phyloP scores from a whole-genome alignment of 2,888 invertebrate species.

The Exocentrus adspersus region DNA sequence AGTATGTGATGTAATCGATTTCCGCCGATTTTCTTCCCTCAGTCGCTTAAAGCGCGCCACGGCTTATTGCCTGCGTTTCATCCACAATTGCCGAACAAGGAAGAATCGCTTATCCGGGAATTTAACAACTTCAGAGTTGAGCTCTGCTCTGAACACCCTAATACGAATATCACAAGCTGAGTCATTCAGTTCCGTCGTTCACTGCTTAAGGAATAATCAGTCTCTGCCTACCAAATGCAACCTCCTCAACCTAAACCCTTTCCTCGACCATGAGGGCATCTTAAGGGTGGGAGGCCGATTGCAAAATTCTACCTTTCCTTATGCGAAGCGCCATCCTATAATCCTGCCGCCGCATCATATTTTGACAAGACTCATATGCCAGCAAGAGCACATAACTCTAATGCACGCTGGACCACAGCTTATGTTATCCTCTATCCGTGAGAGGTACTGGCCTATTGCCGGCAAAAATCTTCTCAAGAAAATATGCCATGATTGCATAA shows the following conservation, averaged over 20 bases:
- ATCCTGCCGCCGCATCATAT: not conserved
- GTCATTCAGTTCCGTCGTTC: not conserved
- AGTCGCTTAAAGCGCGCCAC: not conserved
- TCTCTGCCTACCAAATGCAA: constrained; percentile 2
- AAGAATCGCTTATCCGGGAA: not conserved
- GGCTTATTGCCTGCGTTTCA: not conserved
- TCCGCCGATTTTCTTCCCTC: not conserved
- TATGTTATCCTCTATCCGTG: not conserved
- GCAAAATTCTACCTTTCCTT: not conserved
- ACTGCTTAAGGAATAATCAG: not conserved
- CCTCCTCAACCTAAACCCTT: constrained; percentile 8
- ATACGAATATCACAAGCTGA: constrained; percentile 10
- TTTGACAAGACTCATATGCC: constrained; percentile 5
- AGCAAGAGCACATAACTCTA: constrained; percentile 4
- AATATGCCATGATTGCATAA: constrained; percentile 5
- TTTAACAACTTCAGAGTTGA: not conserved
- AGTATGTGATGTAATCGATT: not conserved
- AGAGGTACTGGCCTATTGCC: constrained; percentile 1
- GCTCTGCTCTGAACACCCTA: not conserved
- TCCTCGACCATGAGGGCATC: not conserved
- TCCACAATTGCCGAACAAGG: not conserved
- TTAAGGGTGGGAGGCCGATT: constrained; percentile 14
- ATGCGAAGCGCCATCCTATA: constrained; percentile 14
- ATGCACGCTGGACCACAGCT: not conserved
- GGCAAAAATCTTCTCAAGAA: not conserved